phyloP scores from a whole-genome alignment of 2,113 vertebrate genomes.

The Pituophis catenifer region DNA sequence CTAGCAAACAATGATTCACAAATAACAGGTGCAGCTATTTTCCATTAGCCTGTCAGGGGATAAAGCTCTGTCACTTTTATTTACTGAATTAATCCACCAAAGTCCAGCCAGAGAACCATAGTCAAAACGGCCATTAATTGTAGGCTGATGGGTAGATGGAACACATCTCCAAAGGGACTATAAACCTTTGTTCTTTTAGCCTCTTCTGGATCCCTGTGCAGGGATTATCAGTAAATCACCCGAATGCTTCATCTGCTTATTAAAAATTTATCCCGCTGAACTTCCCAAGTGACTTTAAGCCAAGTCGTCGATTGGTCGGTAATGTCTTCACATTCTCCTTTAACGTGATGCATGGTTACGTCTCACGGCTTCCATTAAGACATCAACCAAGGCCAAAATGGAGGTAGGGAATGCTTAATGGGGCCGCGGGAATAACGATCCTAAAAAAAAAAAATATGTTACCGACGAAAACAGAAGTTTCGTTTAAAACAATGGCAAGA shows the following conservation, averaged over 20 bases:
- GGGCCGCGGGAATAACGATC: not conserved
- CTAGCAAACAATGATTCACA: constrained; percentile 74
- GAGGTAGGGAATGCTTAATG: not conserved
- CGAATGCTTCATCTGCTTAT: constrained; percentile 65
- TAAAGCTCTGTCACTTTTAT: constrained; percentile 80
- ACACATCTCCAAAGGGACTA: constrained; percentile 75
- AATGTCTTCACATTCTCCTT: not conserved
- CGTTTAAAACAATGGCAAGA: not conserved
- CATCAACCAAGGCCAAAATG: not conserved
- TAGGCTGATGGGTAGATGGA: constrained; percentile 80
- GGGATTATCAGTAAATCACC: constrained; percentile 73
- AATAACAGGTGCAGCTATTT: constrained; percentile 80
- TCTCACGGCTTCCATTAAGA: constrained; percentile 6
- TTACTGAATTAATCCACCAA: constrained; percentile 83
- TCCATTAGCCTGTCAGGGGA: constrained; percentile 68
- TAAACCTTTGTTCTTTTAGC: constrained; percentile 80
- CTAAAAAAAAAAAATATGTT: not conserved
- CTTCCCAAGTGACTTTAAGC: constrained; percentile 52
- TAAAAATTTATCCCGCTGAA: constrained; percentile 68
- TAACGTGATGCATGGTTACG: not conserved
- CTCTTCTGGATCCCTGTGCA: constrained; percentile 57
- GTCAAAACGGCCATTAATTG: constrained; percentile 83
- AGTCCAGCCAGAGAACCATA: constrained; percentile 79
- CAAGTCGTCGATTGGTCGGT: not conserved
- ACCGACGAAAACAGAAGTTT: not conserved